A percentile compares a stretch with the other conserved stretches of the same genome.
These are phyloP conservation scores for Probosciger aterrimus DNA, from an alignment of 2,113 vertebrate species.

Conservation along the genomic window DNA sequence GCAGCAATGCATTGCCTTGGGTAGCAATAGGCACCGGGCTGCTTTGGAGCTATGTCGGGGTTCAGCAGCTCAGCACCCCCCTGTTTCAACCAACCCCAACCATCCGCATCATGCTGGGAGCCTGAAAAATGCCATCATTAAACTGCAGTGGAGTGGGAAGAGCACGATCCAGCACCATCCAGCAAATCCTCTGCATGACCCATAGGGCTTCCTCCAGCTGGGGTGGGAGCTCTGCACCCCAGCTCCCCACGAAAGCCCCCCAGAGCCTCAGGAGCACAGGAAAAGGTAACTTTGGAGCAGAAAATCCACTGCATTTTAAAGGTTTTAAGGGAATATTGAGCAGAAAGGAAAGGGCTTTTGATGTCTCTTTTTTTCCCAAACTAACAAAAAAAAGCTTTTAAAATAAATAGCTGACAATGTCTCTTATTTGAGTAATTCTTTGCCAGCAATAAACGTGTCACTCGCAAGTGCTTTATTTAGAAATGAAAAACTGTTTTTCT, in stretches of 20 bases:
- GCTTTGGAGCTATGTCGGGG: fast-evolving
- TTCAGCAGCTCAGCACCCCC: fast-evolving
- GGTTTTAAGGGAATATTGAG: conserved; percentile 31
- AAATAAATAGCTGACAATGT: conserved; percentile 75
- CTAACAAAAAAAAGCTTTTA: conserved; percentile 55
- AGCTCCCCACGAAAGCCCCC: not conserved
- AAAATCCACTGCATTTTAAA: not conserved
- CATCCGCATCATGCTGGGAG: fast-evolving
- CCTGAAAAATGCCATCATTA: not conserved
- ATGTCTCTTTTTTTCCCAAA: not conserved
- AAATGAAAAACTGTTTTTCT: conserved; percentile 55
- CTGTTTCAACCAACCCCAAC: fast-evolving
- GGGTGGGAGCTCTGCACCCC: not conserved
- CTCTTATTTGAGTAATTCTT: conserved; percentile 77
- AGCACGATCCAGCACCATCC: not conserved
- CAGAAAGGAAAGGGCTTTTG: not conserved
- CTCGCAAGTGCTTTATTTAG: conserved; percentile 72
- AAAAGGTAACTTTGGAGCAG: not conserved
- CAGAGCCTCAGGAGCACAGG: not conserved
- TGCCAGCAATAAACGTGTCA: conserved; percentile 72
- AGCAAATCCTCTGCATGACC: not conserved
- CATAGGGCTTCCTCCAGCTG: not conserved
- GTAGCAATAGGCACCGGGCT: not conserved
- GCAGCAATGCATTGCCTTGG: not conserved
- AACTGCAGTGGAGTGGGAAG: not conserved